phyloP scores from a whole-genome alignment of 2,113 vertebrate species.

The Callochromis pleurospilus region DNA sequence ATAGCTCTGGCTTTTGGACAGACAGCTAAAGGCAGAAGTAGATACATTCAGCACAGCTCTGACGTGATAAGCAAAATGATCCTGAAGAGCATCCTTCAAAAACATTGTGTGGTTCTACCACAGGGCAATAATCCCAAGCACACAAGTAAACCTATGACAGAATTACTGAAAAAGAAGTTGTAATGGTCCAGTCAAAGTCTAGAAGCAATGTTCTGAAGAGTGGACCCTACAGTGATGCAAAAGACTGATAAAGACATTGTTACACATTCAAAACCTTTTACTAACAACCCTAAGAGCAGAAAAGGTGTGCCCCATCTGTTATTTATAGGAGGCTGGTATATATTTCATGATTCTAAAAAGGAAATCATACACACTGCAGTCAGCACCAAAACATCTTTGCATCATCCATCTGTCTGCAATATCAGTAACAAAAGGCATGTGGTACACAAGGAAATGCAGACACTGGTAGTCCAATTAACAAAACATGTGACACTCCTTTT shows the following conservation, averaged over 20 bases:
- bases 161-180: not conserved
- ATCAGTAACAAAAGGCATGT: not conserved
- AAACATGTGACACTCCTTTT: not conserved
- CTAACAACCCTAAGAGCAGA: not conserved
- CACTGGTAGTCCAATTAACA: not conserved
- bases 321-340: not conserved
- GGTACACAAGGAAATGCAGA: not conserved
- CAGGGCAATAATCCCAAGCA: not conserved
- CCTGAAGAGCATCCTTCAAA: not conserved
- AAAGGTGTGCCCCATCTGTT: not conserved
- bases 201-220: not conserved
- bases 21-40: not conserved
- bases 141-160: not conserved
- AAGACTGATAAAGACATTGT: not conserved
- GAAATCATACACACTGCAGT: not conserved
- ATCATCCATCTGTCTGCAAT: not conserved
- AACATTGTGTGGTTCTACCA: not conserved
- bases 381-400: not conserved
- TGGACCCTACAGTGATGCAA: not conserved
- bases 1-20: not conserved
- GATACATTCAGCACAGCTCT: not conserved
- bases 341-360: not conserved
- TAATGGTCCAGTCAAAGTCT: not conserved
- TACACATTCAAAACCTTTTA: not conserved
- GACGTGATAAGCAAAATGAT: not conserved